These are phyloP conservation scores for Lagopus leucura DNA, from an alignment of 2,113 vertebrate genomes.

Conservation along the genomic window DNA sequence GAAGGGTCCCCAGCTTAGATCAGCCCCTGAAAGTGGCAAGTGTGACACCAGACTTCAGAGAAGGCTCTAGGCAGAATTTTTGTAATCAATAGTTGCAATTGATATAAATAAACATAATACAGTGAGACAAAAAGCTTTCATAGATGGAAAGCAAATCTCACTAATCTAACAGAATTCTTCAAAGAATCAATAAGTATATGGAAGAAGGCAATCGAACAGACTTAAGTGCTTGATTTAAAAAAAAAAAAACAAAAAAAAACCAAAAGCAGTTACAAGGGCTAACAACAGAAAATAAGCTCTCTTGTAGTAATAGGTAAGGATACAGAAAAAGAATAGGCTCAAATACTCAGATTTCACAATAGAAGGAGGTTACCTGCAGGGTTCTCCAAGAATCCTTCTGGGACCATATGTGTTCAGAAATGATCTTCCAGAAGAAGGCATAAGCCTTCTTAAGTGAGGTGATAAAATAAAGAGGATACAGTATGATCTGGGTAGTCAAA, in stretches of 20 bases:
- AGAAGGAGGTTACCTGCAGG: background rate
- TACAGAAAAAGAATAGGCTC: background rate
- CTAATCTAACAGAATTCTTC: background rate
- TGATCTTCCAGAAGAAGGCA: background rate
- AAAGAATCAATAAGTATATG: background rate
- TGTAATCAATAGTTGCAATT: background rate
- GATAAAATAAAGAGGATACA: background rate
- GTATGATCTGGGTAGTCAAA: background rate
- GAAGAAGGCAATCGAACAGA: background rate
- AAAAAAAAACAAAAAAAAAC: background rate
- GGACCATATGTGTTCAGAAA: background rate
- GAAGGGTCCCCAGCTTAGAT: background rate
- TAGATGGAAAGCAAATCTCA: background rate
- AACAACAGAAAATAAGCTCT: background rate
- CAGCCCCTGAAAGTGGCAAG: background rate
- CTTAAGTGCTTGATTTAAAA: background rate
- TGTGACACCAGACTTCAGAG: accelerated
- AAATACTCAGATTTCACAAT: background rate
- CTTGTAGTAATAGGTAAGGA: background rate
- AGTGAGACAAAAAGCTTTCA: background rate
- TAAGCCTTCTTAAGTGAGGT: background rate
- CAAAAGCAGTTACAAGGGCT: background rate
- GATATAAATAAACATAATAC: background rate
- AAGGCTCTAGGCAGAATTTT: background rate
- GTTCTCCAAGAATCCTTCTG: background rate